Base-by-base conservation (phyloP, 2,888 invertebrate species). In the Bombylius discolor region DNA sequence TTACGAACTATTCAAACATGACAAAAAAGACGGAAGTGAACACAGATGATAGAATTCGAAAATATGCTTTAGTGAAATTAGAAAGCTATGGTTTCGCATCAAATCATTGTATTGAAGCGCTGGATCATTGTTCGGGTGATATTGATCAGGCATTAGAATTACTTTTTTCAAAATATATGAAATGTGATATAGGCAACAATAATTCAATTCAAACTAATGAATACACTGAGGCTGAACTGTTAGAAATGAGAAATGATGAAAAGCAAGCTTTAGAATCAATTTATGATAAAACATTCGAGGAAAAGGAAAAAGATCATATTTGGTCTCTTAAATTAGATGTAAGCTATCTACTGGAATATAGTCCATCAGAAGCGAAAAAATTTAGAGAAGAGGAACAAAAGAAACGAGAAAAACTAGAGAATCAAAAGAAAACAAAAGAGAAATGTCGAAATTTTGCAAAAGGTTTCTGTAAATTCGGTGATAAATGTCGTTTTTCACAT, bases 31-130 rank as follows among this genome's bases (percentile, higher is more conserved):
- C 77, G 51, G 78, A 79, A 1, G 69, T 77, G 59, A 56, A 55
- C 12, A 39, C 61, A 47, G 78, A 81, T 7, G 81, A 85, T 56
- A 78, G 85, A 56, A 73, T 85, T 14, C 79, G 82, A 64, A 78
- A 82, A 62, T 89, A 84, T 75, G 87, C 87, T 4, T 70, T 86
- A 49, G 76, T 81, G 49, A 84, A 87, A 67, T 75, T 89, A 64
- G 84, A 86, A 73, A 85, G 81, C 66, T 87, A 84, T 68, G 86
- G 89, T 59, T 90, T 89, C 66, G 83, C 86, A 61, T 78, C 79
- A 65, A 74, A 77, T 4, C 89, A 90, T 68, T 88, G 89, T 69
- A 66, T 79, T 45, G 88, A 89, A 75, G 88, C 87, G 8, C 77
- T 89, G 61, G 77, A 82, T 60, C 75, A 81, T 60, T 82, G 84